These are phyloP conservation scores for Crypturellus tataupa DNA, from an alignment of 2,797 vertebrate species.

Conservation along the genomic window DNA sequence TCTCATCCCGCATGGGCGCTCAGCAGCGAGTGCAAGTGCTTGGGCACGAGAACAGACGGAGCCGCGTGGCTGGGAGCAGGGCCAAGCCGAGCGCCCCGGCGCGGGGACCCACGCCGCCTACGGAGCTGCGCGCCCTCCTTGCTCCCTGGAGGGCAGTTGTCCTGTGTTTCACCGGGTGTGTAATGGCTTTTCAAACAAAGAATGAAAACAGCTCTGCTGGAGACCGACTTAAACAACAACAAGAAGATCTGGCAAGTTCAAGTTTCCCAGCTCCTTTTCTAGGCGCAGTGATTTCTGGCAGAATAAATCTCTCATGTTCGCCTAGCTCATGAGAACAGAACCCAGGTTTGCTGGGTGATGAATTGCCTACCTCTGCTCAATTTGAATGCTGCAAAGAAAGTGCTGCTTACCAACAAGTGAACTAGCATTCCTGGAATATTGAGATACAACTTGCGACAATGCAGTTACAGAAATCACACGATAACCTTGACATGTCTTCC, in stretches of 20 bases:
- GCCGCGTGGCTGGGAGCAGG: background rate
- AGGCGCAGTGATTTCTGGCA: background rate
- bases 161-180: background rate
- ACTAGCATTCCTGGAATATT: background rate
- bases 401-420: background rate
- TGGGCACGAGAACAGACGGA: background rate
- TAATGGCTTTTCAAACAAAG: background rate
- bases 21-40: background rate
- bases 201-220: conserved; percentile 27
- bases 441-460: background rate
- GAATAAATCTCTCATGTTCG: background rate
- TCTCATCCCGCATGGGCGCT: background rate
- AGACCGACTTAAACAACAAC: background rate
- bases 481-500: background rate
- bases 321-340: background rate
- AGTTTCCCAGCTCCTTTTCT: background rate
- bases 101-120: background rate
- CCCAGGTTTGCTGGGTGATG: background rate
- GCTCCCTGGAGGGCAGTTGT: background rate
- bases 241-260: background rate
- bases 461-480: background rate
- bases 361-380: background rate
- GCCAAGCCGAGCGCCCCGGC: background rate
- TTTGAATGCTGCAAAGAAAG: conserved; percentile 3
- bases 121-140: background rate